Conservation (phyloP, 2,113 vertebrate species). For the Spilogale gracilis region DNA sequence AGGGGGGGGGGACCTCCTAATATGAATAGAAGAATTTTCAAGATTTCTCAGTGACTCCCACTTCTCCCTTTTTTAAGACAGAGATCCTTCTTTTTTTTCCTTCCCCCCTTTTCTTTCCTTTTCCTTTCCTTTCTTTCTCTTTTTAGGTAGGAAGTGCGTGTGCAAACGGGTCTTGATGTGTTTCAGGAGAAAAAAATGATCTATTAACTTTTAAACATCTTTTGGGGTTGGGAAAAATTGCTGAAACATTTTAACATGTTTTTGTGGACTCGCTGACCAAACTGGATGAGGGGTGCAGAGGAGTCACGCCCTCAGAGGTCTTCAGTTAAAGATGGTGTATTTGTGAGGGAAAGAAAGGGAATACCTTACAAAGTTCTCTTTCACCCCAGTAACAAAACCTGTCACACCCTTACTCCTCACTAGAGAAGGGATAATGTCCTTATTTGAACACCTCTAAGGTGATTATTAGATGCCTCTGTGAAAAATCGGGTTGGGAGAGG, state of each 20-base stretch:
- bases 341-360: conserved; percentile 78
- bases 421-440: conserved; percentile 78
- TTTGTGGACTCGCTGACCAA: conserved; percentile 87
- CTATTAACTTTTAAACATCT: neutral
- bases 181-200: conserved; percentile 53
- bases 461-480: conserved; percentile 73
- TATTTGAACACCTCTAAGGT: conserved; percentile 79
- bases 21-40: conserved; percentile 87
- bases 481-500: conserved; percentile 71
- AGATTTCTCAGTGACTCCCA: conserved; percentile 60
- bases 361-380: conserved; percentile 87
- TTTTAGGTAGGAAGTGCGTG: neutral
- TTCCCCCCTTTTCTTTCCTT: too few species aligned
- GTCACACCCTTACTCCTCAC: conserved; percentile 88
- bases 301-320: conserved; percentile 87
- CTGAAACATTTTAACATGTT: conserved; percentile 74
- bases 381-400: conserved; percentile 88
- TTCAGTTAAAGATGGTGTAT: conserved; percentile 80
- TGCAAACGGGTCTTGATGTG: neutral
- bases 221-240: conserved; percentile 55
- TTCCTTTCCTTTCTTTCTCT: neutral
- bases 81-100: neutral
- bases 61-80: conserved; percentile 25
- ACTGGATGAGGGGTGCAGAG: conserved; percentile 88
- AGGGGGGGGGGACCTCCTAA: conserved; percentile 76